A percentile compares a stretch with the other conserved stretches of the same genome.
These are phyloP conservation scores for Taxidea taxus DNA, from an alignment of 2,113 vertebrate genomes.

Conservation along the genomic window DNA sequence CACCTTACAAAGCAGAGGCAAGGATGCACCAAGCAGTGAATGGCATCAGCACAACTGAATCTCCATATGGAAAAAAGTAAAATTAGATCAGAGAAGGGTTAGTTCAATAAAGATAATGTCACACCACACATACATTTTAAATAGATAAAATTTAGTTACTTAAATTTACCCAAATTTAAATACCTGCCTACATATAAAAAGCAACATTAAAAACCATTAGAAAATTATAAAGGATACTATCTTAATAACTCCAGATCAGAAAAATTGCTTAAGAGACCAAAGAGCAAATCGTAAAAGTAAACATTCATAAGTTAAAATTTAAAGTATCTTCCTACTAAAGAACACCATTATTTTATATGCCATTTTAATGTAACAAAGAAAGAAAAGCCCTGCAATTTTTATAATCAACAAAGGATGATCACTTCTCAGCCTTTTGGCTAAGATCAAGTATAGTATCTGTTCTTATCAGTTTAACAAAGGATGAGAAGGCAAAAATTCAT, in stretches of 20 bases:
- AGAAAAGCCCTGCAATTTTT: not conserved
- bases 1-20: not conserved
- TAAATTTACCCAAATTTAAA: not conserved
- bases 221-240: not conserved
- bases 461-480: no score
- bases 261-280: not conserved
- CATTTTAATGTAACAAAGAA: not conserved
- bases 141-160: not conserved
- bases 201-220: not conserved
- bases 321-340: not conserved
- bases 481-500: not conserved
- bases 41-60: not conserved
- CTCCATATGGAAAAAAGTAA: not conserved
- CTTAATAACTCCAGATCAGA: not conserved
- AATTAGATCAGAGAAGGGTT: not conserved
- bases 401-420: not conserved
- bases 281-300: not conserved
- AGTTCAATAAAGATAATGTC: not conserved
- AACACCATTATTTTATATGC: not conserved
- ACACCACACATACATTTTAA: not conserved
- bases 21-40: not conserved
- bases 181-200: not conserved
- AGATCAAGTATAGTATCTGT: no score
- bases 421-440: no score
- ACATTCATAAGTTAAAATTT: not conserved